These are phyloP conservation scores for Psephotus haematonotus DNA, from an alignment of 2,113 vertebrate species.

Conservation along the genomic window DNA sequence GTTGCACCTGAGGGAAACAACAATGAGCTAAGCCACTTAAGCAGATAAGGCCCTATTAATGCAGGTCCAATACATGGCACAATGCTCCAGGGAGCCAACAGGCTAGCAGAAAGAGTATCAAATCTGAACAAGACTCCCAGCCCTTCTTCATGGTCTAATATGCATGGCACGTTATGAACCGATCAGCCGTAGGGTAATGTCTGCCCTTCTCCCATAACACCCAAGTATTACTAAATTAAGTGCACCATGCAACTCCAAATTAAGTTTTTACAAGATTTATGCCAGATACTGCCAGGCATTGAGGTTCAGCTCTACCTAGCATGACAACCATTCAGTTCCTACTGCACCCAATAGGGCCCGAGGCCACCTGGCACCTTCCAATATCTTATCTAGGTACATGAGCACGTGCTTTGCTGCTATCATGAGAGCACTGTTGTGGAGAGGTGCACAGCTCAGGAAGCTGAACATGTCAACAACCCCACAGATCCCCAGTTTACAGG, in stretches of 20 bases:
- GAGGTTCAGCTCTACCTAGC: not conserved
- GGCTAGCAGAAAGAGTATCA: not conserved
- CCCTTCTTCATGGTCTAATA: not conserved
- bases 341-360: not conserved
- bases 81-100: not conserved
- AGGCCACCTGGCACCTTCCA: not conserved
- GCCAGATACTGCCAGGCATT: not conserved
- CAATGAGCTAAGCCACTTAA: not conserved
- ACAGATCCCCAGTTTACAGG: not conserved
- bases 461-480: not conserved
- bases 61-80: not conserved
- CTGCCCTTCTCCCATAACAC: not conserved
- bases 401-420: not conserved
- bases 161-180: accelerated
- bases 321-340: not conserved
- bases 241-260: not conserved
- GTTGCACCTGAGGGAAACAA: not conserved
- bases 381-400: not conserved
- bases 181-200: accelerated
- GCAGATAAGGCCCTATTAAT: not conserved
- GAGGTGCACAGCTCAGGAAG: not conserved
- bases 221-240: not conserved
- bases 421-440: not conserved
- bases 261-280: not conserved
- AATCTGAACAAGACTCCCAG: not conserved